Conservation (phyloP, 92 coral and sea anemone species). For the Phenganax subtilis region DNA sequence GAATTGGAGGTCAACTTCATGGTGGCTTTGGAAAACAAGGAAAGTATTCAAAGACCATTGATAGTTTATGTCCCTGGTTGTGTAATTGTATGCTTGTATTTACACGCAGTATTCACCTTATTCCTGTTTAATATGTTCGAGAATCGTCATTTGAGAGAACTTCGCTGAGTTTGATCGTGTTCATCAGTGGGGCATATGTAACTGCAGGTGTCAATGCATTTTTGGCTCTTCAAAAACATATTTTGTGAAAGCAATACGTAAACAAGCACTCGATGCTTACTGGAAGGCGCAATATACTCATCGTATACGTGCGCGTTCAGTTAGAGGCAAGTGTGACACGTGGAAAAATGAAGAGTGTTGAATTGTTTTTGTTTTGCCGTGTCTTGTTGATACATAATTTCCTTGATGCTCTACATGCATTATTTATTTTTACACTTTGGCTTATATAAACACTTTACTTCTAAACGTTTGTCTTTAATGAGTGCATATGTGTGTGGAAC, state of each 20-base stretch:
- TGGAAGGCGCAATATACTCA: neutral
- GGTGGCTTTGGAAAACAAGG: neutral
- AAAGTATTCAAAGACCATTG: neutral
- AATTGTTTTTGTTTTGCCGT: too few species aligned
- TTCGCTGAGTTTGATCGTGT: too few species aligned
- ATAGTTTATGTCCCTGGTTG: neutral
- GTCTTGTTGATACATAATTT: too few species aligned
- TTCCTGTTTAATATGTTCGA: too few species aligned
- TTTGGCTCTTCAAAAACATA: neutral
- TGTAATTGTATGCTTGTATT: neutral
- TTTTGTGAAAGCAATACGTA: neutral
- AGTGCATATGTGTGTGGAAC: neutral
- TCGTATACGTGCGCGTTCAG: neutral
- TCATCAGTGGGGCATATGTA: neutral
- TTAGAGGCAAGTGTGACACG: neutral
- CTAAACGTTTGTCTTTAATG: conserved; percentile 4
- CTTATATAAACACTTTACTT: neutral
- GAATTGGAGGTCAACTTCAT: conserved; percentile 9
- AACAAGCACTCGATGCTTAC: neutral
- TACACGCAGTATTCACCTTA: neutral
- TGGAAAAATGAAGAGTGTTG: neutral
- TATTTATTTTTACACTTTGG: too few species aligned
- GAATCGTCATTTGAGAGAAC: too few species aligned
- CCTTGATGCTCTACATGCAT: too few species aligned
- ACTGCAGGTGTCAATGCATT: neutral